These are phyloP conservation scores for Melanotaenia parkinsoni DNA, from an alignment of 2,797 vertebrate species.

Conservation along the genomic window DNA sequence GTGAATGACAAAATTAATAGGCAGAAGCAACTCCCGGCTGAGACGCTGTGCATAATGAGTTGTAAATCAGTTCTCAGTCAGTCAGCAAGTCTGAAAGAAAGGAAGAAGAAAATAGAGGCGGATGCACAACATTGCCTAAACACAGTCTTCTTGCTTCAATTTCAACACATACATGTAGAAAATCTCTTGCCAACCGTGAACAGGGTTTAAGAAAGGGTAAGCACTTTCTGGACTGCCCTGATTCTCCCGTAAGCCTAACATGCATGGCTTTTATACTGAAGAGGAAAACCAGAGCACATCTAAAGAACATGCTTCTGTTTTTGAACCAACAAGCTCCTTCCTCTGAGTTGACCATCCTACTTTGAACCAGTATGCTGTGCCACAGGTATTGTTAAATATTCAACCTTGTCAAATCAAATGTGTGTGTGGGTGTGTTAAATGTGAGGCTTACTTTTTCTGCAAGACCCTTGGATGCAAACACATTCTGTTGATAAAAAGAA, in stretches of 20 bases:
- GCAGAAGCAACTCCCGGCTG: slow-evolving; percentile 71
- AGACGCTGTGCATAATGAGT: slow-evolving; percentile 69
- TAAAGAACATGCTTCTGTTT: neutral
- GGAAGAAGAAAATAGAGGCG: slow-evolving; percentile 18
- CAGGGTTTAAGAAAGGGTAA: neutral
- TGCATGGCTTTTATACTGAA: neutral
- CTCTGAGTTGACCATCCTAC: slow-evolving; percentile 2
- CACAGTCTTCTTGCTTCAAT: slow-evolving; percentile 21
- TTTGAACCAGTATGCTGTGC: slow-evolving; percentile 1
- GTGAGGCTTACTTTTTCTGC: slow-evolving; percentile 78
- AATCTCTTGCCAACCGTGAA: slow-evolving; percentile 2
- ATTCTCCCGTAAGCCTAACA: neutral
- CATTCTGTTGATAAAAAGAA: slow-evolving; percentile 62
- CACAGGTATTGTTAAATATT: slow-evolving; percentile 32
- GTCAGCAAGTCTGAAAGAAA: slow-evolving; percentile 52
- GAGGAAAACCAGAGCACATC: slow-evolving; percentile 4
- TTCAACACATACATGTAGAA: slow-evolving; percentile 5
- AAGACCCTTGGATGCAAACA: slow-evolving; percentile 75
- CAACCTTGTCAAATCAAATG: slow-evolving; percentile 15
- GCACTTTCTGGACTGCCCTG: neutral
- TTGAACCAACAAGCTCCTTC: slow-evolving; percentile 7
- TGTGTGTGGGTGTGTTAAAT: slow-evolving; percentile 8
- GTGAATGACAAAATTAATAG: slow-evolving; percentile 79
- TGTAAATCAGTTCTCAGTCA: slow-evolving; percentile 75
- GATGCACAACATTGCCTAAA: slow-evolving; percentile 21